Evolutionary conservation across 2,888 invertebrate genomes (phyloP).

Genomic region (Stenichneumon culpator): DNA sequence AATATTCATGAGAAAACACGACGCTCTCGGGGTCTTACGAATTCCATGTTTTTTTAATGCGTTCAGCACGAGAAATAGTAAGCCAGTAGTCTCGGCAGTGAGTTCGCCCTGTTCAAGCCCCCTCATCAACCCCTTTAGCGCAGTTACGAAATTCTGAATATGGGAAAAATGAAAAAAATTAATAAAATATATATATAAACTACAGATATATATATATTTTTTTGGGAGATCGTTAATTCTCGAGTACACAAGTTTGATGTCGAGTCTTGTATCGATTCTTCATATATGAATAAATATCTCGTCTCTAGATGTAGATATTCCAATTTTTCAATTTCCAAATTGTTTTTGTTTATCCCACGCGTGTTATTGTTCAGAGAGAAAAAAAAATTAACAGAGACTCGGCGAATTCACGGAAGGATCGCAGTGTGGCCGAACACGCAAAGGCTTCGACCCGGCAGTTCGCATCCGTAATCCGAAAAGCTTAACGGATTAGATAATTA

Average conservation of each 20-base stretch:
- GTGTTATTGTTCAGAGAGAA: not conserved
- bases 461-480: slow-evolving; percentile 5
- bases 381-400: not conserved
- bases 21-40: slow-evolving; percentile 69
- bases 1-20: slow-evolving; percentile 73
- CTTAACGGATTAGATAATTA: slow-evolving; percentile 43
- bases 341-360: not conserved
- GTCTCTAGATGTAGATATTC: not conserved
- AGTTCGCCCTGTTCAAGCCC: slow-evolving; percentile 29
- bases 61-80: slow-evolving; percentile 35
- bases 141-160: slow-evolving; percentile 7
- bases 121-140: slow-evolving; percentile 11
- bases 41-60: slow-evolving; percentile 73
- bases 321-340: not conserved
- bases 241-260: not conserved
- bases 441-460: not conserved
- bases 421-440: not conserved
- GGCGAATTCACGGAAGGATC: not conserved
- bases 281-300: not conserved
- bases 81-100: slow-evolving; percentile 41
- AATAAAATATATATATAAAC: not conserved
- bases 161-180: not conserved
- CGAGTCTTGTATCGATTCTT: not conserved
- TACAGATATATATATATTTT: not conserved
- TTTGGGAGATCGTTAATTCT: not conserved